These are phyloP conservation scores for Drosophila barbarae DNA, from an alignment of 2,888 invertebrate genomes.

Conservation along the genomic window DNA sequence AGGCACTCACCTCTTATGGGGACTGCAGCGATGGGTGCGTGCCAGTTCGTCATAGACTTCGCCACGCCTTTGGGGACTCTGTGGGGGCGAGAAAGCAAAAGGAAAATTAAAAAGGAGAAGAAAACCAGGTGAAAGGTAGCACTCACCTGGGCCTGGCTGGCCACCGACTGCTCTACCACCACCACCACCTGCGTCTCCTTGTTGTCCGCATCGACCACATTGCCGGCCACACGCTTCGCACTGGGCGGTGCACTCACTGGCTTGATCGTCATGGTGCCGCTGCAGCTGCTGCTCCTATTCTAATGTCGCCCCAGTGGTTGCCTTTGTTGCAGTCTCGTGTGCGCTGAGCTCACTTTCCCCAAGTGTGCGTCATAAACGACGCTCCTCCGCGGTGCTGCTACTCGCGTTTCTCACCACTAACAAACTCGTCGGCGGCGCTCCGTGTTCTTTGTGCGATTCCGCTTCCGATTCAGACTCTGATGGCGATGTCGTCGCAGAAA, in stretches of 20 bases:
- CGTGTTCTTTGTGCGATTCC: conserved; percentile 18
- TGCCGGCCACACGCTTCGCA: conserved; percentile 69
- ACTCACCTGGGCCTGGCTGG: conserved; percentile 66
- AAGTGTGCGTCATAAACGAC: conserved; percentile 15
- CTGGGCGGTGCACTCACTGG: conserved; percentile 74
- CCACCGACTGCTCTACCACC: conserved; percentile 66
- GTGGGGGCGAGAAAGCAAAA: conserved; percentile 2
- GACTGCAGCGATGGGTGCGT: conserved; percentile 78
- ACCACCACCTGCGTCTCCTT: conserved; percentile 62
- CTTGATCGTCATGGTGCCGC: conserved; percentile 78
- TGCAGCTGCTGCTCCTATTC: conserved; percentile 17
- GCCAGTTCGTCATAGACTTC: conserved; percentile 78
- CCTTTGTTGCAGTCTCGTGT: conserved; percentile 14
- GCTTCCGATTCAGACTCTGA: conserved; percentile 4
- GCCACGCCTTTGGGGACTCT: conserved; percentile 78
- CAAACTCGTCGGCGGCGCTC: conserved; percentile 12
- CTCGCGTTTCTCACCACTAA: conserved; percentile 3
- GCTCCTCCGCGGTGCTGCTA: background rate
- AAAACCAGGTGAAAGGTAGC: background rate
- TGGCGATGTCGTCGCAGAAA: conserved; percentile 33
- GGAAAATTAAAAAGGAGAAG: conserved; percentile 2
- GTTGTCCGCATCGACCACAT: conserved; percentile 60
- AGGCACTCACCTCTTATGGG: conserved; percentile 76
- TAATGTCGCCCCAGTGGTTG: conserved; percentile 14
- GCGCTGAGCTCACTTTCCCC: conserved; percentile 9